Percentiles rank a stretch among this genome's conserved stretches.
These are phyloP conservation scores for Myathropa florea DNA, from an alignment of 2,888 invertebrate genomes.

Conservation along the genomic window DNA sequence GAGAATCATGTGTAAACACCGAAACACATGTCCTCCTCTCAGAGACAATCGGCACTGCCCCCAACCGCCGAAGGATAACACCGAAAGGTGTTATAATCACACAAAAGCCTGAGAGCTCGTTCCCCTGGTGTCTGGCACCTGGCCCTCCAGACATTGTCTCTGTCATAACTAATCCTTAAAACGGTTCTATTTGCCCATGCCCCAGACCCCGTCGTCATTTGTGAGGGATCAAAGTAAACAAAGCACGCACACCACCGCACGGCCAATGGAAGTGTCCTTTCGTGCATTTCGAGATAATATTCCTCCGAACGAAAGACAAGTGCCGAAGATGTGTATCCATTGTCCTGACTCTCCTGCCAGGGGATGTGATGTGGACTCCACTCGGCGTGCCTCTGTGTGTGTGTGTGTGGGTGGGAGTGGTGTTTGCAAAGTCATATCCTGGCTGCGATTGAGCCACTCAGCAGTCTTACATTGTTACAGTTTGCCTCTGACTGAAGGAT, in stretches of 20 bases:
- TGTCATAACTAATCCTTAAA: conserved; percentile 68
- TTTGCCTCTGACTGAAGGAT: conserved; percentile 21
- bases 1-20: conserved; percentile 18
- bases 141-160: conserved; percentile 40
- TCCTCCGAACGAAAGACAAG: conserved; percentile 63
- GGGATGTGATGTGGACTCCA: conserved; percentile 10
- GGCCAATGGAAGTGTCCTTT: conserved; percentile 37
- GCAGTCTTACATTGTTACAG: conserved; percentile 67
- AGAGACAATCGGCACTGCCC: conserved; percentile 9
- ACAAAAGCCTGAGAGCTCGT: conserved; percentile 46
- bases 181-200: conserved; percentile 57
- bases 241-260: neutral
- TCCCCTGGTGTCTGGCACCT: conserved; percentile 37
- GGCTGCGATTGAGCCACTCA: conserved; percentile 68
- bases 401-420: neutral
- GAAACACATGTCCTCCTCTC: conserved; percentile 39
- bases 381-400: neutral
- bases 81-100: conserved; percentile 40
- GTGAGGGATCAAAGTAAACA: conserved; percentile 59
- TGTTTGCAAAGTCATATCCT: conserved; percentile 31
- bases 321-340: conserved; percentile 46
- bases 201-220: conserved; percentile 5
- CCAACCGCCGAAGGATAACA: conserved; percentile 30
- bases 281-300: conserved; percentile 53
- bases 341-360: conserved; percentile 27